phyloP scores from a whole-genome alignment of 2,113 vertebrate genomes.

The Lophochroa leadbeateri region DNA sequence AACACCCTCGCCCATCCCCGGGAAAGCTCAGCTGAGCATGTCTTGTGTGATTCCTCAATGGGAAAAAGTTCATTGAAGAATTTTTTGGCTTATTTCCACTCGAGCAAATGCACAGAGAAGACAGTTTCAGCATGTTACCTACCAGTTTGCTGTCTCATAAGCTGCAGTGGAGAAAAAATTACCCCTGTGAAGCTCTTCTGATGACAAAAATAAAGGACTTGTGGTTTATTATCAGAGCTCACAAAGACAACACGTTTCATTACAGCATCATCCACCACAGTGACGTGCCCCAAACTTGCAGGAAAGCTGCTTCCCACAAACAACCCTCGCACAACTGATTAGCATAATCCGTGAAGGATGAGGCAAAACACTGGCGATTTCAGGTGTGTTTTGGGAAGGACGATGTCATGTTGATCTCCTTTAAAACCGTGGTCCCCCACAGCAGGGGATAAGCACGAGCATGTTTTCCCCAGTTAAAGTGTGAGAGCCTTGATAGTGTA shows the following conservation, averaged over 20 bases:
- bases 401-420: background rate
- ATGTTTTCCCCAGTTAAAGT: background rate
- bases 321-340: background rate
- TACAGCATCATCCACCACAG: fast-evolving
- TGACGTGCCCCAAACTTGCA: fast-evolving
- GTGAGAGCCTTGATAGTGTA: fast-evolving
- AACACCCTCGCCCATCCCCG: background rate
- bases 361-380: background rate
- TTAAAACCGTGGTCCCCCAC: fast-evolving
- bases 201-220: background rate
- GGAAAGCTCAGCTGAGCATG: background rate
- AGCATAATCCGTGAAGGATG: background rate
- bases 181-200: background rate
- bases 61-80: background rate
- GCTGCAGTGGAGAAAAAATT: fast-evolving
- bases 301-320: background rate
- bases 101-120: fast-evolving
- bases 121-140: background rate
- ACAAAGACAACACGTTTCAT: fast-evolving
- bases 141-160: fast-evolving
- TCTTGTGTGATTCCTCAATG: background rate
- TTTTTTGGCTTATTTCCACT: background rate
- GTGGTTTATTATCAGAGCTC: background rate
- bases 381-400: background rate
- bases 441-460: background rate